Evolutionary conservation across 2,888 invertebrate genomes (phyloP).

Genomic region (Nycteola revayana): DNA sequence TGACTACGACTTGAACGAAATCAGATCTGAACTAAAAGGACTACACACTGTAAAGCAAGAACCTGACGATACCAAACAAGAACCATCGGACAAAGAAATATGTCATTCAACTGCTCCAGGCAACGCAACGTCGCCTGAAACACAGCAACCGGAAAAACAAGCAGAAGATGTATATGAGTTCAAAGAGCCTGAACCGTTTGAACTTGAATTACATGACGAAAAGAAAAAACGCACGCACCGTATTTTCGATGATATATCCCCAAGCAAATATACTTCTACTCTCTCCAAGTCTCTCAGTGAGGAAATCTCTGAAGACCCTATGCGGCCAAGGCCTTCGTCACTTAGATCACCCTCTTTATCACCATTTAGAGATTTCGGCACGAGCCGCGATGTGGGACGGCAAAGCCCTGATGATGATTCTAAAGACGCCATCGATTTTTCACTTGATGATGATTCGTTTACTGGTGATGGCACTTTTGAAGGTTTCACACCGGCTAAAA

Average conservation of each 20-base stretch:
- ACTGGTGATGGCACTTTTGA: conserved; percentile 80
- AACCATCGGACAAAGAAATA: conserved; percentile 49
- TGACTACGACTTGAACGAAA: conserved; percentile 92
- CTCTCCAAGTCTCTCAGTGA: conserved; percentile 76
- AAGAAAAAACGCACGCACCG: conserved; percentile 77
- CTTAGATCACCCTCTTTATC: conserved; percentile 70
- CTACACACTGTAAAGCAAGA: conserved; percentile 81
- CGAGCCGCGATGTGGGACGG: conserved; percentile 80
- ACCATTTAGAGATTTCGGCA: conserved; percentile 67
- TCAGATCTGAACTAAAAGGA: conserved; percentile 91
- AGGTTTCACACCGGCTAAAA: conserved; percentile 81
- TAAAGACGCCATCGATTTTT: conserved; percentile 80
- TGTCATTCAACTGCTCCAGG: conserved; percentile 26
- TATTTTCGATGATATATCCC: conserved; percentile 77
- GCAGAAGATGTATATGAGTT: conserved; percentile 91
- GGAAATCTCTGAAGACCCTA: conserved; percentile 77
- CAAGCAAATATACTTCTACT: conserved; percentile 71
- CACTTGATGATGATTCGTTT: conserved; percentile 83
- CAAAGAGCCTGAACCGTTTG: conserved; percentile 94
- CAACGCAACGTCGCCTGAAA: conserved; percentile 40
- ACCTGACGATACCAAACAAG: conserved; percentile 51
- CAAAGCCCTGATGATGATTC: conserved; percentile 85
- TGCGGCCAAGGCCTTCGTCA: conserved; percentile 52
- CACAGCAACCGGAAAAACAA: conserved; percentile 60
- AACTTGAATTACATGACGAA: conserved; percentile 87